A percentile compares a stretch with the other conserved stretches of the same genome.
These are phyloP conservation scores for Carollia perspicillata DNA, from an alignment of 2,113 vertebrate species.

Conservation along the genomic window DNA sequence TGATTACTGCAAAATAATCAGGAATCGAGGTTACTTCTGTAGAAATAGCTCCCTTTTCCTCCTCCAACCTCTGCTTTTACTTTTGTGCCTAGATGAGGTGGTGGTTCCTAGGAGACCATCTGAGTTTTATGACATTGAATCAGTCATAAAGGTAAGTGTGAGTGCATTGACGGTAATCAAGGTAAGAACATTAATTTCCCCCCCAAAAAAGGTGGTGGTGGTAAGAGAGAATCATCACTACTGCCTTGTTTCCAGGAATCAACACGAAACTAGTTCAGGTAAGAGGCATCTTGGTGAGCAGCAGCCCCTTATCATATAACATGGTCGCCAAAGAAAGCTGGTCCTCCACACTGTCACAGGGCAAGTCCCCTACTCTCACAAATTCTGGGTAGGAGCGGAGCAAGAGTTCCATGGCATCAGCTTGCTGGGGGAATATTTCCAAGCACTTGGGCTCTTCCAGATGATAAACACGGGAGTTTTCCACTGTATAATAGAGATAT, in stretches of 20 bases:
- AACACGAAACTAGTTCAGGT: conserved; percentile 30
- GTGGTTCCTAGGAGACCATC: not conserved
- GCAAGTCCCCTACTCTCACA: conserved; percentile 86
- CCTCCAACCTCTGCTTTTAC: conserved; percentile 47
- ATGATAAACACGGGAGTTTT: conserved; percentile 96
- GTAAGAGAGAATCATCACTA: not conserved
- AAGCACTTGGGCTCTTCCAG: conserved; percentile 92
- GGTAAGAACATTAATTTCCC: conserved; percentile 41
- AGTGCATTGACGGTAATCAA: conserved; percentile 9
- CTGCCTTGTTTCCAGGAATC: not conserved
- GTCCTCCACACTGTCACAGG: conserved; percentile 87
- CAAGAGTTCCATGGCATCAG: conserved; percentile 91
- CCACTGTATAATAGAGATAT: conserved; percentile 89
- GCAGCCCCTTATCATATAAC: conserved; percentile 85
- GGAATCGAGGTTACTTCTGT: not conserved
- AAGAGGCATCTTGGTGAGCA: conserved; percentile 83
- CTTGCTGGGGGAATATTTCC: conserved; percentile 89
- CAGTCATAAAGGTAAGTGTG: conserved; percentile 64
- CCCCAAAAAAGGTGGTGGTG: not conserved
- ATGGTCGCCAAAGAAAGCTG: conserved; percentile 83
- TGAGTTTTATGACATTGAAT: conserved; percentile 25
- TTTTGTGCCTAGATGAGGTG: conserved; percentile 67
- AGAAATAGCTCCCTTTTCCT: not conserved
- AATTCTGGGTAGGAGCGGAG: conserved; percentile 92
- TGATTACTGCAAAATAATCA: not conserved